These are phyloP conservation scores for Macrosoma leucophasiata DNA, from an alignment of 2,888 invertebrate genomes.

Conservation along the genomic window DNA sequence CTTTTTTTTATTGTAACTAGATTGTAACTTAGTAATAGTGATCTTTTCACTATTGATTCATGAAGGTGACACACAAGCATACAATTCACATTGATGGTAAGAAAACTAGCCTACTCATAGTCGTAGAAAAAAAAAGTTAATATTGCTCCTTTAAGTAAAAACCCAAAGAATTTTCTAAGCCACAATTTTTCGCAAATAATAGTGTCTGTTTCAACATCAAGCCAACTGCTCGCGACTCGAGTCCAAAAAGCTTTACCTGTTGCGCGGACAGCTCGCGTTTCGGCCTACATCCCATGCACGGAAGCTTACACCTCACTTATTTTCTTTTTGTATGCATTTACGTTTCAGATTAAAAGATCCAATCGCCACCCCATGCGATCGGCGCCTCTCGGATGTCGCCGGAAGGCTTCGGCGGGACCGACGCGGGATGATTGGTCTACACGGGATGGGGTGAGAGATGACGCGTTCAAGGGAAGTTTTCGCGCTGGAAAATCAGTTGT, in stretches of 20 bases:
- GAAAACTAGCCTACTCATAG: too few relatives aligned
- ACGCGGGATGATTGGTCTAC: constrained; percentile 49
- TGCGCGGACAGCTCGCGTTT: constrained; percentile 39
- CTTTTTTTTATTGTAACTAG: background rate
- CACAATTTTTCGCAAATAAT: too few relatives aligned
- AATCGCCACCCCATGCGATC: constrained; percentile 62
- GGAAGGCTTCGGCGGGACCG: constrained; percentile 42
- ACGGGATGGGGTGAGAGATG: constrained; percentile 60
- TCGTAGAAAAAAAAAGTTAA: too few relatives aligned
- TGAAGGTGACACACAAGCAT: background rate
- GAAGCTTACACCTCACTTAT: constrained; percentile 54
- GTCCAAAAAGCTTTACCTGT: constrained; percentile 56
- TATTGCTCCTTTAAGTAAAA: too few relatives aligned
- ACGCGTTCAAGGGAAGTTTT: constrained; percentile 70
- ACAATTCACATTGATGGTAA: too few relatives aligned
- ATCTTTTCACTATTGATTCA: background rate
- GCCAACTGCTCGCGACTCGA: constrained; percentile 18
- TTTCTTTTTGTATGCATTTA: constrained; percentile 72
- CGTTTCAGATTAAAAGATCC: constrained; percentile 74
- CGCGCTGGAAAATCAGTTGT: constrained; percentile 68
- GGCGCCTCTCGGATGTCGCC: constrained; percentile 47
- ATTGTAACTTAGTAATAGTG: background rate
- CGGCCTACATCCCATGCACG: constrained; percentile 47
- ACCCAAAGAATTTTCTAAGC: constrained; percentile 2
- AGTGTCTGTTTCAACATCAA: too few relatives aligned